A percentile compares a stretch with the other conserved stretches of the same genome.
Evolutionary conservation across 1,140 invertebrate species (phyloP).

Genomic region (Drosophila dunni): DNA sequence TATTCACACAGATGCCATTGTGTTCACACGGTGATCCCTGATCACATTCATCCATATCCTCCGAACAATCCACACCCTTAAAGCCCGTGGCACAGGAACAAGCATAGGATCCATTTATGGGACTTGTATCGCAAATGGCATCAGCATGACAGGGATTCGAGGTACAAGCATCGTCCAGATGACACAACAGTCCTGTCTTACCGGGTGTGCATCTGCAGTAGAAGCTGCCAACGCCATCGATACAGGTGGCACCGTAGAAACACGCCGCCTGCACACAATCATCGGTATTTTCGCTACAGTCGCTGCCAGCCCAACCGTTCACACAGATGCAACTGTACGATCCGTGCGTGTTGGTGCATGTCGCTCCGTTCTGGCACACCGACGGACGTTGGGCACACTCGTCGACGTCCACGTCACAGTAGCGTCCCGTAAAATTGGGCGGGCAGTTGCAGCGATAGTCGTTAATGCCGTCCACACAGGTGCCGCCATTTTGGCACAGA

Average conservation of each 20-base stretch:
- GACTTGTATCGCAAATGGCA: constrained; percentile 97
- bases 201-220: constrained; percentile 97
- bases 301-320: constrained; percentile 96
- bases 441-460: constrained; percentile 95
- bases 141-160: constrained; percentile 98
- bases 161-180: constrained; percentile 97
- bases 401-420: constrained; percentile 92
- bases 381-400: constrained; percentile 92
- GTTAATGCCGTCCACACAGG: constrained; percentile 94
- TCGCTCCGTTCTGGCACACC: constrained; percentile 97
- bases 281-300: constrained; percentile 96
- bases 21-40: constrained; percentile 97
- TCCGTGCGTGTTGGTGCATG: constrained; percentile 95
- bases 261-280: constrained; percentile 97
- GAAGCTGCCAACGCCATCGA: constrained; percentile 97
- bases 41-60: constrained; percentile 97
- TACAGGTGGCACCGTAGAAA: constrained; percentile 98
- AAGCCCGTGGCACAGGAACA: constrained; percentile 97
- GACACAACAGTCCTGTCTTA: constrained; percentile 97
- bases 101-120: constrained; percentile 96
- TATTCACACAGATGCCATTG: constrained; percentile 97
- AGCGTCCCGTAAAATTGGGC: constrained; percentile 93
- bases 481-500: constrained; percentile 95
- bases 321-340: constrained; percentile 98
- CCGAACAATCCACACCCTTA: constrained; percentile 95